Percentiles rank a stretch among this genome's conserved stretches.
These are phyloP conservation scores for Sturnus vulgaris DNA, from an alignment of 2,113 vertebrate species.

Conservation along the genomic window DNA sequence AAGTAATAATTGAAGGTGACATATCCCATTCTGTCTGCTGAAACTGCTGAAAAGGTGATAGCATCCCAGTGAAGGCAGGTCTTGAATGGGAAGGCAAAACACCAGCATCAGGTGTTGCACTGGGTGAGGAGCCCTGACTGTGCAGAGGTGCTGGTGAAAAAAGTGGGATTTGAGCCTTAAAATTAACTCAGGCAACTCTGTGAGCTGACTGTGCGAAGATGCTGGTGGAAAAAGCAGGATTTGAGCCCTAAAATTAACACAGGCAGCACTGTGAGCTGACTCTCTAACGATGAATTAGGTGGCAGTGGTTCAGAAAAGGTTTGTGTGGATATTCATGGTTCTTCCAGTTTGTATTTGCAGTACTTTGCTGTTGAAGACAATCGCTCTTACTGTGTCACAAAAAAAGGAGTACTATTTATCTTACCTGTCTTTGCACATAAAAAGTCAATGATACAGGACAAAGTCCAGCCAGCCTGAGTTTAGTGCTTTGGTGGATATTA, in stretches of 20 bases:
- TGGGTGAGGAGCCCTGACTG: neutral
- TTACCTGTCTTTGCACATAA: neutral
- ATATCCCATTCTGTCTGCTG: neutral
- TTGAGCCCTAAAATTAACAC: neutral
- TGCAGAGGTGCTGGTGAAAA: too few relatives aligned
- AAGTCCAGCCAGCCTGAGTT: neutral
- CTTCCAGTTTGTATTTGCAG: neutral
- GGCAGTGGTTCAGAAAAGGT: neutral
- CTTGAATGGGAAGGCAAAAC: neutral
- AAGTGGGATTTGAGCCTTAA: neutral
- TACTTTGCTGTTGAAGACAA: neutral
- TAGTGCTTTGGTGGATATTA: neutral
- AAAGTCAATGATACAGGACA: neutral
- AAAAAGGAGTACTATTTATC: neutral
- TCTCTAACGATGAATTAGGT: too few relatives aligned
- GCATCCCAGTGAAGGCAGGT: neutral
- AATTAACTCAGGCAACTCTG: neutral
- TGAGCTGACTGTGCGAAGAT: neutral
- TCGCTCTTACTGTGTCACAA: neutral
- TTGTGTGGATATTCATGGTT: neutral
- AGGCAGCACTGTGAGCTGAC: neutral
- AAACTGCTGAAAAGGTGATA: neutral
- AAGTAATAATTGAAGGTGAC: neutral
- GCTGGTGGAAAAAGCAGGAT: neutral
- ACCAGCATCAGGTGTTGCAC: neutral